Evolutionary conservation across 1,140 invertebrate genomes (phyloP).

Genomic region (Triops cancriformis): DNA sequence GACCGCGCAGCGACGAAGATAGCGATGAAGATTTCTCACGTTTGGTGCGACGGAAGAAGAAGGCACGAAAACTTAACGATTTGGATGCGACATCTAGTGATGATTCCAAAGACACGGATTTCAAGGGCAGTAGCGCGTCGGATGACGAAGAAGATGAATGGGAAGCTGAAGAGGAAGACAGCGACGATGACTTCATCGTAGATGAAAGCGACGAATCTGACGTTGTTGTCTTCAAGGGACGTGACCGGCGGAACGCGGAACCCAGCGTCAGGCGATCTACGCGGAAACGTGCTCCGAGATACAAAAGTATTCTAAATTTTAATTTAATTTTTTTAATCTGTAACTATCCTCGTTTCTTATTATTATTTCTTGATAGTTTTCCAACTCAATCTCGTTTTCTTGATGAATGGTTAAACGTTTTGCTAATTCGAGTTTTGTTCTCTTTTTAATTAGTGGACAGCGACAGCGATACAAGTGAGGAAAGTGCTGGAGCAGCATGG

Average conservation of each 20-base stretch:
- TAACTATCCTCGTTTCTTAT: too few species aligned
- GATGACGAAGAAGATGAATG: slow-evolving; percentile 50
- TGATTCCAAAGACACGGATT: slow-evolving; percentile 72
- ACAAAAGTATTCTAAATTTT: background rate
- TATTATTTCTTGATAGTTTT: too few species aligned
- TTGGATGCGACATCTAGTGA: slow-evolving; percentile 71
- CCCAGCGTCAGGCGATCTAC: slow-evolving; percentile 18
- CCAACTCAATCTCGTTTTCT: too few species aligned
- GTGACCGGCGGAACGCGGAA: background rate
- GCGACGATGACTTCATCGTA: slow-evolving; percentile 29
- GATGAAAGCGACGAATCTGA: slow-evolving; percentile 51
- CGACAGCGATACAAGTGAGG: slow-evolving; percentile 23
- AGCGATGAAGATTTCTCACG: slow-evolving; percentile 32
- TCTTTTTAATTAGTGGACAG: slow-evolving; percentile 16
- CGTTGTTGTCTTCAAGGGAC: slow-evolving; percentile 30
- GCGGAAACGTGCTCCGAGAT: slow-evolving; percentile 15
- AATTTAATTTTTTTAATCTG: background rate
- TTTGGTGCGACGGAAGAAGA: slow-evolving; percentile 26
- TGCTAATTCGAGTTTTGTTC: too few species aligned
- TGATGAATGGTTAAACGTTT: background rate
- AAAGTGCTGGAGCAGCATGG: slow-evolving; percentile 18
- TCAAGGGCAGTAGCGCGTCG: slow-evolving; percentile 52
- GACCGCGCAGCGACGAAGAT: slow-evolving; percentile 34
- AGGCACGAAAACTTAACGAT: slow-evolving; percentile 59
- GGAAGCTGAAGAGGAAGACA: slow-evolving; percentile 43